Evolutionary conservation across 2,113 vertebrate genomes (phyloP), one percentile per base, ranked within the genome.

Genomic region (Collichthys lucidus): DNA sequence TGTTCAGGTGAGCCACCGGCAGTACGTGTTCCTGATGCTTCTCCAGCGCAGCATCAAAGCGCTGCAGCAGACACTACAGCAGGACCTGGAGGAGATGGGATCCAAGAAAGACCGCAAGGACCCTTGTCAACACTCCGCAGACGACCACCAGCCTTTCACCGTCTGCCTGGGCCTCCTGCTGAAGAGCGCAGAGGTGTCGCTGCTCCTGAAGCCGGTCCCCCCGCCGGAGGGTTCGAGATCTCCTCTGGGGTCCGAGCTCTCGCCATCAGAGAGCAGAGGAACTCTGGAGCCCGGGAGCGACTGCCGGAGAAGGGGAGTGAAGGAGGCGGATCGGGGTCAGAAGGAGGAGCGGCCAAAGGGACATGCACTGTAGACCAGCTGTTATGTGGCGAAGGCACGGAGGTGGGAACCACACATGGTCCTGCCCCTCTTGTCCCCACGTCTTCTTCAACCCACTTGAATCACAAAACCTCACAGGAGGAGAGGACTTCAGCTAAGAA

Each of bases 31-130:
- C 63, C 93, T 99, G 88, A 95, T 98, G 75, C 93, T 95, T 55
- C 96, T 99, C 19, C 98, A 99, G 64, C 96, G 97, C 31, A 97
- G 97, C 53, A 94, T 99, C 72, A 94, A 96, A 69, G 80, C 96
- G 19, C 96, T 99, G 78, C 94, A 97, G 89, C 96, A 97, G 85
- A 97, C 97, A 9, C 88, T 99, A 31, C 96, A 96, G 90, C 96
- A 97, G 76, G 98, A 99, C 10, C 89, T 97, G 74, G 96, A 97
- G 89, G 93, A 94, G n/a, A 95, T 97, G 87, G 95, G 96, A 35
- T 96, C 96, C 93, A 94, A 92, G 93, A 96, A 46, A 93, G 97
- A 31, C 84, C 96, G 74, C 91, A 96, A 92, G 94, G 96, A 94
- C 95, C 77, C 94, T 78, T 17, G 80, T 12, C 83, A 89, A 47